Percentiles rank a stretch among this genome's conserved stretches.
Evolutionary conservation across 2,113 vertebrate genomes (phyloP).

Genomic region (Tursiops truncatus): DNA sequence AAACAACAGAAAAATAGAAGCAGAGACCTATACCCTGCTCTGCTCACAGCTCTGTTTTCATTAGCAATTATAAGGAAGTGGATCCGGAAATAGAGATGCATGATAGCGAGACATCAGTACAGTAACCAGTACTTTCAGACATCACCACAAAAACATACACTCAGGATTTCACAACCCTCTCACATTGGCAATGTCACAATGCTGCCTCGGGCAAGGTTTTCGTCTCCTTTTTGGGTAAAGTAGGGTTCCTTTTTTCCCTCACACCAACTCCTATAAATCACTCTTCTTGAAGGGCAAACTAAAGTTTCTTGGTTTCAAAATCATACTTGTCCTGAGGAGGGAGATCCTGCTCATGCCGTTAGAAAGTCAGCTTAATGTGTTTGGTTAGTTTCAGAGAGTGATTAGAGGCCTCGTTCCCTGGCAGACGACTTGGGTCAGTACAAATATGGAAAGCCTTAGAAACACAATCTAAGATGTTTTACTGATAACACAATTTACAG

Average conservation of each 20-base stretch:
- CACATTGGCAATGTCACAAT: constrained; percentile 41
- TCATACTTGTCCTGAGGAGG: constrained; percentile 4
- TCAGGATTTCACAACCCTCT: constrained; percentile 60
- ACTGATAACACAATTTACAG: background rate
- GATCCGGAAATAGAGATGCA: constrained; percentile 28
- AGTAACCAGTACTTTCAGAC: constrained; percentile 27
- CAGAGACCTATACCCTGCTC: background rate
- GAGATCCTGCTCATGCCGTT: background rate
- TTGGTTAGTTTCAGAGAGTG: background rate
- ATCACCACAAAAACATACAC: constrained; percentile 52
- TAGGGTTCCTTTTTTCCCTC: background rate
- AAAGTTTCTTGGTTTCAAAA: constrained; percentile 69
- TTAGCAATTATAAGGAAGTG: constrained; percentile 41
- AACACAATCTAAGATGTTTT: background rate
- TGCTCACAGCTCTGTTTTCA: background rate
- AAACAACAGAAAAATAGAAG: constrained; percentile 44
- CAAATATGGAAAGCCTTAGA: background rate
- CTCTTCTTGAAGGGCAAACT: constrained; percentile 64
- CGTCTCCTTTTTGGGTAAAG: constrained; percentile 55
- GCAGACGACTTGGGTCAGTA: background rate
- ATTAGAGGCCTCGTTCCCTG: background rate
- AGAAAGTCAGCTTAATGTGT: background rate
- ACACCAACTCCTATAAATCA: constrained; percentile 64
- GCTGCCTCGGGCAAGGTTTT: constrained; percentile 36
- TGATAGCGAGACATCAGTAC: constrained; percentile 17